Base-by-base conservation (phyloP, 2,888 invertebrate genomes). In the Ecliptopera silaceata region DNA sequence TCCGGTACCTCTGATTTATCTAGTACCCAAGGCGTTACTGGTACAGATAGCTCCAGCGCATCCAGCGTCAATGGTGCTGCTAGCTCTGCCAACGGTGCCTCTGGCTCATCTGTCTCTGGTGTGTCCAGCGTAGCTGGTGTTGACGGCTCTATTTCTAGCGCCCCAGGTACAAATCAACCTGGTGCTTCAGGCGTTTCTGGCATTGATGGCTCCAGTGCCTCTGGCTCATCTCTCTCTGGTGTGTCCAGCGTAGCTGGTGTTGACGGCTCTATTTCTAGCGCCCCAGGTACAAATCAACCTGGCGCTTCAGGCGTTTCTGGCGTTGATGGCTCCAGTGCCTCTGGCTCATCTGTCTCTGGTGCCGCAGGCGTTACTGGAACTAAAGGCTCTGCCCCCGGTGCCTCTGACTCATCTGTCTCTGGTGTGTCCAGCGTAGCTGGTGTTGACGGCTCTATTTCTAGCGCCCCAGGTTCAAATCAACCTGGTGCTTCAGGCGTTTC, bases 51-150 rank as follows among this genome's bases (percentile, higher is more conserved):
- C 12, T 41, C 22, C 4, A 12, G 0, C 1, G n/a, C n/a, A n/a
- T n/a, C n/a, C n/a, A n/a, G 26, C 2, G 15, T 55, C 26, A 17
- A 45, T 47, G 49, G 34, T 26, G 29, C 20, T 53, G 57, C 48
- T 39, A 48, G 29, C 2, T n/a, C 61, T 36, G 26, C 42, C 22
- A 6, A 2, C 4, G 49, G 13, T 17, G 31, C 12, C 18, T 8
- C 39, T 17, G 22, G 26, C 26, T 26, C 26, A 4, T 4, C 26
- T 5, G 44, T 4, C 3, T 8, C 56, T 32, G 58, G 15, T 3
- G 32, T 20, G 6, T 8, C 54, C 8, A 20, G 22, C 4, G 15
- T 39, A 17, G 3, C 43, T 39, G 45, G 12, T 45, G 36, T 20
- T 11, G 17, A 56, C 29, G 49, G 13, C 0, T 15, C 59, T 31